Evolutionary conservation across 2,113 vertebrate species (phyloP), one percentile per base, ranked within the genome.

Genomic region (Trichomycterus rosablanca): DNA sequence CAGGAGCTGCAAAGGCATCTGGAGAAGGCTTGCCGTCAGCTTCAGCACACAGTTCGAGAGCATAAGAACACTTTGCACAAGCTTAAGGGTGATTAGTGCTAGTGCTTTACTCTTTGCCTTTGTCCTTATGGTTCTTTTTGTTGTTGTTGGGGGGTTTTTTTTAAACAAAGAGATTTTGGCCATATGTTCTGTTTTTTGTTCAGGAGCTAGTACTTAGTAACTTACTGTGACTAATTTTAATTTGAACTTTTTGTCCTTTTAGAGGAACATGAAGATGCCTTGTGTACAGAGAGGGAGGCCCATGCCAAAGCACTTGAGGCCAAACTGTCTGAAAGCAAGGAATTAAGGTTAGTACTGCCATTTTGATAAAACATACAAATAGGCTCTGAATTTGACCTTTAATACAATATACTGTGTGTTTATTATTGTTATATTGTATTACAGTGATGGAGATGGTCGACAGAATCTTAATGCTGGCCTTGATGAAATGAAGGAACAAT

Each of bases 401-500:
- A 2, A 20, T 34, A 2, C 18, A 45, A 46, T 7, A 8, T 11
- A n/a, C 14, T n/a, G 37, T 40, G 37, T 20, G 12, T 49, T 14
- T 34, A 24, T 3, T n/a, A 23, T 37, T 42, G 0, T 24, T 58
- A 4, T 70, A 18, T 10, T 4, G 58, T n/a, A n/a, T n/a, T 59
- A 14, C 63, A 82, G 81, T 49, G 63, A 14, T 49, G 63, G 81
- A 71, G 66, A 77, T 19, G 2, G 72, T 24, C 60, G 71, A 34
- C 80, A 80, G 2, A 85, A 72, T 73, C 80, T 72, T 32, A 76
- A 84, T 59, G 87, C 78, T 69, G 90, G 85, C 37, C 86, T 98
- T 23, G 90, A 92, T 75, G 92, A 97, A 78, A 91, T 97, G 83
- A 93, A 92, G 59, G 86, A 87, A 65, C 94, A 93, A 67, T 98